Evolutionary conservation across 37 sponge, comb jelly and placozoan species (phyloP), one percentile per base, ranked within the genome.

Genomic region (Dysidea cf. avara): DNA sequence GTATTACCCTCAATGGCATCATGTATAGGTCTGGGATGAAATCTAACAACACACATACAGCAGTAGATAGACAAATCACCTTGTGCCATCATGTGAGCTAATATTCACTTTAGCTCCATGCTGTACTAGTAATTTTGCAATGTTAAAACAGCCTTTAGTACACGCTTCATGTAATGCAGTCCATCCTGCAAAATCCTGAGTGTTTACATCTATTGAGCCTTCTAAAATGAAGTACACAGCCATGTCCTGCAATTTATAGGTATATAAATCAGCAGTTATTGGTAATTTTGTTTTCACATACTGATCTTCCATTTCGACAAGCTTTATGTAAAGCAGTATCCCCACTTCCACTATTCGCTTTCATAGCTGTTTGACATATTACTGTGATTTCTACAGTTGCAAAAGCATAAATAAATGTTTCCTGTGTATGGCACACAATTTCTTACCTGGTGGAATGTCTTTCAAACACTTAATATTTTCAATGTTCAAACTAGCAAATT

Each of bases 121-220:
- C 39, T 85, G 32, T 20, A 93, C 66, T 39, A 93, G 61, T n/a
- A 82, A 46, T 35, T 81, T 56, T 5, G 73, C 94, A 16, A 88
- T 43, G 17, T 58, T 28, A 12, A 24, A 40, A 56, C 81, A 74
- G 2, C 76, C 60, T 48, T 64, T 60, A 38, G 64, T 80, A 60
- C 82, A 81, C 18, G 94, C 94, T 66, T 93, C 94, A 56, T 93
- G 94, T 18, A 93, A 77, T 1, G 94, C 82, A 3, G 89, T 84
- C 94, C 94, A 93, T 0, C 94, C 94, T 47, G 94, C 94, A 70
- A 88, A 64, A 65, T 93, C 94, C 73, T 85, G 85, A 12, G 56
- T 61, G 62, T 87, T 83, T 20, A 76, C 62, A 11, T 54, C 25
- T 11, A 75, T 38, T 12, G 49, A 29, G 39, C 80, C 79, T 26